These are phyloP conservation scores for Argyra leucocephala DNA, from an alignment of 2,888 invertebrate species.

Conservation along the genomic window DNA sequence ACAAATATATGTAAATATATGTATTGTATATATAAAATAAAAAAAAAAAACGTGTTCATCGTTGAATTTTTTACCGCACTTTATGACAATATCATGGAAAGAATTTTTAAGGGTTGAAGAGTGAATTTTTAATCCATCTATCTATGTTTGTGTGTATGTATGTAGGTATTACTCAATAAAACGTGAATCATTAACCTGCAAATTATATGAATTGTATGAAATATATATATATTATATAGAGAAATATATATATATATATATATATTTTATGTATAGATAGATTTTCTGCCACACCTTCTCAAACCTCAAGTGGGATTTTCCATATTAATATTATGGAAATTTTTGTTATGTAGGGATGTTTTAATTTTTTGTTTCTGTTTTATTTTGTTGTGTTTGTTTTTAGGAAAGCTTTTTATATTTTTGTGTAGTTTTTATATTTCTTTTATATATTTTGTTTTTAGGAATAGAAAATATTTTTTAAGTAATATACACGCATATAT, in stretches of 20 bases:
- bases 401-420: neutral
- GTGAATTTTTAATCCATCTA: neutral
- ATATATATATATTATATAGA: neutral
- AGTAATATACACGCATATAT: no score
- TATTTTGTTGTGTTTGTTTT: no score
- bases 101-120: neutral
- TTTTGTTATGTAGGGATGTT: no score
- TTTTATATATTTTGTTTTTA: no score
- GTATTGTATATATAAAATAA: neutral
- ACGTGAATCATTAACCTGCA: neutral
- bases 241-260: neutral
- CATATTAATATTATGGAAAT: neutral
- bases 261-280: neutral
- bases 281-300: neutral
- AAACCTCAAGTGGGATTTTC: neutral
- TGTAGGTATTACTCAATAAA: no score
- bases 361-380: no score
- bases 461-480: no score
- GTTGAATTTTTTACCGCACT: neutral
- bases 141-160: no score
- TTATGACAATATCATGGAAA: neutral
- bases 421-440: neutral
- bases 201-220: no score
- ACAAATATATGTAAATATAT: neutral
- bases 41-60: neutral